phyloP scores from a whole-genome alignment of 2,113 vertebrate genomes.

The Tupaia chinensis region DNA sequence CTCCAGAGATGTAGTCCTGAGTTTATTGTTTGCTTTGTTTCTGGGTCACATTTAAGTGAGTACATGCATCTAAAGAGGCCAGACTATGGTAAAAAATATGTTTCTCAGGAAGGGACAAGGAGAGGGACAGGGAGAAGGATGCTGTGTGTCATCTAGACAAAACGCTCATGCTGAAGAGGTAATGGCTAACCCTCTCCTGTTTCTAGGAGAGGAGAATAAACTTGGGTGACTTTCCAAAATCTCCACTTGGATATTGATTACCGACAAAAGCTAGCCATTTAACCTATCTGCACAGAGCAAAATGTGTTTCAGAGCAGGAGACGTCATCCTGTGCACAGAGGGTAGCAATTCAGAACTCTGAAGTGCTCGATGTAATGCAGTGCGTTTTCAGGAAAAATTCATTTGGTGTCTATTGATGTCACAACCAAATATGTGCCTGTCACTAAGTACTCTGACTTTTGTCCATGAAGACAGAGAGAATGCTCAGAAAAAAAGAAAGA shows the following conservation, averaged over 20 bases:
- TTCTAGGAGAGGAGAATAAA: neutral
- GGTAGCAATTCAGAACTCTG: constrained; percentile 73
- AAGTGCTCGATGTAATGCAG: constrained; percentile 71
- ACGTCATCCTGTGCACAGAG: constrained; percentile 64
- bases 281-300: constrained; percentile 21
- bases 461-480: constrained; percentile 74
- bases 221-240: constrained; percentile 30
- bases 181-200: neutral
- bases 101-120: neutral
- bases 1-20: neutral
- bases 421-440: constrained; percentile 82
- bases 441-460: constrained; percentile 84
- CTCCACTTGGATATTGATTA: neutral
- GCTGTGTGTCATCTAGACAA: neutral
- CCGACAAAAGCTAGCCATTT: neutral
- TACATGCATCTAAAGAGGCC: neutral
- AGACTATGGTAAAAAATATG: neutral
- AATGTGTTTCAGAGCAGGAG: constrained; percentile 75
- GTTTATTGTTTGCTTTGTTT: neutral
- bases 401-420: constrained; percentile 83
- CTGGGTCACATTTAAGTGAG: neutral
- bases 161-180: neutral
- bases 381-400: constrained; percentile 80
- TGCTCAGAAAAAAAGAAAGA: constrained; percentile 81
- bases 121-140: neutral